Base-by-base conservation (phyloP, 2,888 invertebrate species). In the Theodoxus fluviatilis region DNA sequence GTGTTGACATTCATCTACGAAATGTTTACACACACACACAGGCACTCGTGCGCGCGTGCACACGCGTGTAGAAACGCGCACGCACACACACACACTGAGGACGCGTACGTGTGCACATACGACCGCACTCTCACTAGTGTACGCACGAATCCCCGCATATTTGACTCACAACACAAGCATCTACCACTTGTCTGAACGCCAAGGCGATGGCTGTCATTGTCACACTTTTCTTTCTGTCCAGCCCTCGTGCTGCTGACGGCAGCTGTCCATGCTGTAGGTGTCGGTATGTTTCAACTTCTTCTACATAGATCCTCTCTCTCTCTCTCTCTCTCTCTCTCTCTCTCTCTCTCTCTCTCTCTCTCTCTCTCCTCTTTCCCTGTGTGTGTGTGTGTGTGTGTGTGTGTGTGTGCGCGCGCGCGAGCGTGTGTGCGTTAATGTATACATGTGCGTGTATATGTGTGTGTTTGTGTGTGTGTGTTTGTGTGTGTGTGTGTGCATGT, bases 281-380 rank as follows among this genome's bases (percentile, higher is more conserved):
- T 43, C 15, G 43, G 43, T 15, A 12, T 12, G 43, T 43, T 12
- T 12, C 43, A 12, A 7, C 9, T 12, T 7, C 43, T 12, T 15
- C 9, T 43, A 15, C 7, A 7, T 43, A 52, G 49, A 52, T 37
- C 25, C 12, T 55, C 22, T 55, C 6, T 55, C 55, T 55, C 55
- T 55, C 22, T n/a, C 15, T 55, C 55, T 55, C 9, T 55, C 55
- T 55, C 15, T 55, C n/a, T 15, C 9, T 15, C 9, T 55, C 7
- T 55, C 9, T 55, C n/a, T 55, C 9, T 55, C 55, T 55, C 7
- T 55, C 55, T 55, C 15, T 55, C 22, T n/a, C 9, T 55, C 55
- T 55, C 55, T 55, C 55, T 55, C 55, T 55, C 55, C 55, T 55
- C 55, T 55, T 25, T 55, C 55, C 25, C 55, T 55, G n/a, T 55